Conservation (phyloP, 2,113 vertebrate genomes). For the Pelusios castaneus region DNA sequence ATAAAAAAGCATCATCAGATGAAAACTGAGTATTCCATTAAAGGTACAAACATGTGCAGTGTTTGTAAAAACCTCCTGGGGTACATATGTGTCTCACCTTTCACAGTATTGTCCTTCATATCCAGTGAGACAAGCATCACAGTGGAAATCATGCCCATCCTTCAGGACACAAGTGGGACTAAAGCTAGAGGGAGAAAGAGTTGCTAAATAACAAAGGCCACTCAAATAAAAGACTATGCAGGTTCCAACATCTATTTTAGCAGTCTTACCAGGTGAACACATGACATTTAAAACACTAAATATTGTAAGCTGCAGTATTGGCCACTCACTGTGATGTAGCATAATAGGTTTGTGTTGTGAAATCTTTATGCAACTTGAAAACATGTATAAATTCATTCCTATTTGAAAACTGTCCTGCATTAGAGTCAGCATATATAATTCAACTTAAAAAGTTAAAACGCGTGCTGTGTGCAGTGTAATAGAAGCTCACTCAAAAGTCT, state of each 20-base stretch:
- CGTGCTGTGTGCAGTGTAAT: neutral
- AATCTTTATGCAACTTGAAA: neutral
- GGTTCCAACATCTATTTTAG: neutral
- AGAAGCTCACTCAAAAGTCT: neutral
- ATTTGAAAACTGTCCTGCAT: neutral
- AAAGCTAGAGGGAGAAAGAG: slow-evolving; percentile 81
- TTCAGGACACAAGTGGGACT: slow-evolving; percentile 89
- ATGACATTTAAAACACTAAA: neutral
- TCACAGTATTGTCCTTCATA: slow-evolving; percentile 93
- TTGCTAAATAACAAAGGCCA: neutral
- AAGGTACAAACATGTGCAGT: fast-evolving
- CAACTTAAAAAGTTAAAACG: neutral
- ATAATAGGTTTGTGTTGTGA: neutral
- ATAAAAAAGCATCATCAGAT: neutral
- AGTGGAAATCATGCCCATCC: slow-evolving; percentile 82
- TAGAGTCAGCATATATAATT: neutral
- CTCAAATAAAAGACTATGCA: neutral
- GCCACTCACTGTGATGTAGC: neutral
- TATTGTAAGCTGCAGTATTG: neutral
- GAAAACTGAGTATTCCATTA: no score
- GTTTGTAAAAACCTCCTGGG: neutral
- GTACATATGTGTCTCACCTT: slow-evolving; percentile 72
- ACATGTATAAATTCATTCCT: neutral
- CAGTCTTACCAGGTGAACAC: neutral
- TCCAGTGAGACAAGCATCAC: slow-evolving; percentile 85